These are phyloP conservation scores for Pygoscelis antarcticus DNA, from an alignment of 2,113 vertebrate genomes.

Conservation along the genomic window DNA sequence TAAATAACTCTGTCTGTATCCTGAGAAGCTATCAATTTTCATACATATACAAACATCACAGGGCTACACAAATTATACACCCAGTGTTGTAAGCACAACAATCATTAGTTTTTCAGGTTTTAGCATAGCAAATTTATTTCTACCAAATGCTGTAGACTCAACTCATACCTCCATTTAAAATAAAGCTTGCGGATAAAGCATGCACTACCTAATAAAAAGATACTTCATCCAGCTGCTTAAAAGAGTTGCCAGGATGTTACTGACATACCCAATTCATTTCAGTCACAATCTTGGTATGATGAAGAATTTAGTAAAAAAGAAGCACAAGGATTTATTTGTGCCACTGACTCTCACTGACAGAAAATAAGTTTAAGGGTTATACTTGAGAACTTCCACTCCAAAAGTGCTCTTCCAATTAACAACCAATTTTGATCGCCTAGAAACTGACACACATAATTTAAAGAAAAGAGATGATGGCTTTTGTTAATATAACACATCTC, in stretches of 20 bases:
- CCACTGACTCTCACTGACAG: background rate
- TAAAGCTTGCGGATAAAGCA: background rate
- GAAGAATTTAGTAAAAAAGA: background rate
- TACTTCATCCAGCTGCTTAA: slow-evolving; percentile 43
- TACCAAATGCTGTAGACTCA: background rate
- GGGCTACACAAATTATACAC: background rate
- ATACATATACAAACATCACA: background rate
- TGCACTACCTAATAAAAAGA: background rate
- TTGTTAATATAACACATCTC: background rate
- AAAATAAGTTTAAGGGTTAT: background rate
- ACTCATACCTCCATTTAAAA: background rate
- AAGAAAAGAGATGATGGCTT: background rate
- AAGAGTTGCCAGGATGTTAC: slow-evolving; percentile 45
- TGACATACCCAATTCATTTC: slow-evolving; percentile 10
- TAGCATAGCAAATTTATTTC: background rate
- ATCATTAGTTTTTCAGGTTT: background rate
- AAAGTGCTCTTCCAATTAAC: background rate
- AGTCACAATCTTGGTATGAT: background rate
- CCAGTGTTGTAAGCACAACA: background rate
- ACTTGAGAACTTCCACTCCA: background rate
- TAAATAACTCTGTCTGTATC: background rate
- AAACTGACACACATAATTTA: background rate
- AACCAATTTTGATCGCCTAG: background rate
- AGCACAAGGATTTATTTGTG: background rate
- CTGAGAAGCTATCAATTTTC: background rate